These are phyloP conservation scores for Aphyosemion australe DNA, from an alignment of 2,113 vertebrate genomes.

Conservation along the genomic window DNA sequence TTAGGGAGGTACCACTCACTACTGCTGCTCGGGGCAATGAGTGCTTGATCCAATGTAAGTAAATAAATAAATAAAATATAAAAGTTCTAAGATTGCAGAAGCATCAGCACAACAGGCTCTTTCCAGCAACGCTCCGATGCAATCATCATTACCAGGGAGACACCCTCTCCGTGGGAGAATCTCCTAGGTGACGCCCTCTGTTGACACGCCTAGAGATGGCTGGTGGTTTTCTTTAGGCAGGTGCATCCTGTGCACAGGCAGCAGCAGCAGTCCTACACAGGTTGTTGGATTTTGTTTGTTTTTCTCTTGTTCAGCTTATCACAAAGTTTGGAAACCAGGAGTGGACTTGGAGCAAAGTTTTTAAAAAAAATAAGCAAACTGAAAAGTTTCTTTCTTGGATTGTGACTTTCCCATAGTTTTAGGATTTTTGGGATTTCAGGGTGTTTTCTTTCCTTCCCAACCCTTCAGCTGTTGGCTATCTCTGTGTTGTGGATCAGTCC, in stretches of 20 bases:
- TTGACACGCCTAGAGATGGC: conserved; percentile 65
- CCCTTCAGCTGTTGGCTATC: conserved; percentile 21
- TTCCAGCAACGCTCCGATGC: conserved; percentile 33
- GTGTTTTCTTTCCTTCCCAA: neutral
- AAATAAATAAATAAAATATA: neutral
- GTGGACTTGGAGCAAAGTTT: conserved; percentile 27
- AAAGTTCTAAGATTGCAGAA: conserved; percentile 4
- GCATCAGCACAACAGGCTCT: conserved; percentile 29
- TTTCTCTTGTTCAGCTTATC: neutral
- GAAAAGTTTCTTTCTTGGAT: neutral
- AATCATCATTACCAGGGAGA: conserved; percentile 63
- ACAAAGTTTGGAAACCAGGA: conserved; percentile 12
- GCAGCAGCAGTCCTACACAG: conserved; percentile 31
- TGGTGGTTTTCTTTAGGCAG: conserved; percentile 62
- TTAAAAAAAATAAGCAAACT: conserved; percentile 19
- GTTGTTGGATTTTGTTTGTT: neutral
- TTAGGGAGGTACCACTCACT: conserved; percentile 49
- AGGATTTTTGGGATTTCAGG: neutral
- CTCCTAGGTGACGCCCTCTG: conserved; percentile 70
- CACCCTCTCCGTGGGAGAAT: conserved; percentile 71
- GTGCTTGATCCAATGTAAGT: conserved; percentile 23
- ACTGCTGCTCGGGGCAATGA: conserved; percentile 18
- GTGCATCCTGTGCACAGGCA: conserved; percentile 59
- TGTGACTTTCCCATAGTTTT: neutral
- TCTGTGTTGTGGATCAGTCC: conserved; percentile 3